Evolutionary conservation across 2,113 vertebrate species (phyloP).

Genomic region (Coptodon rendalli): DNA sequence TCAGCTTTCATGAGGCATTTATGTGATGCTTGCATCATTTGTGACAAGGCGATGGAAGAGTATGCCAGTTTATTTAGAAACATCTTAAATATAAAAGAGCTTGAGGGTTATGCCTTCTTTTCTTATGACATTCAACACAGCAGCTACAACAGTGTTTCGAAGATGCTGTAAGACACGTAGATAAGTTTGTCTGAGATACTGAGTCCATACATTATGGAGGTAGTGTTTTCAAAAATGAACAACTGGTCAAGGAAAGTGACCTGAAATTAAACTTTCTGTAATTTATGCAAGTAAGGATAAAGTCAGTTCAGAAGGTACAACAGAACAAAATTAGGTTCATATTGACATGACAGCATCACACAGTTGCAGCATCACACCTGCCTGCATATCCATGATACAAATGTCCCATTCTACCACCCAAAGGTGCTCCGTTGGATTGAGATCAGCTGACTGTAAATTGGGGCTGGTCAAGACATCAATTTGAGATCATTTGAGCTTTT

Average conservation of each 20-base stretch:
- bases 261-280: background rate
- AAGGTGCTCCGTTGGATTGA: too few relatives aligned
- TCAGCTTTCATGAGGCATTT: constrained; percentile 32
- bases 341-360: background rate
- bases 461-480: background rate
- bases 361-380: background rate
- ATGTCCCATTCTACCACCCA: background rate
- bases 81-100: constrained; percentile 6
- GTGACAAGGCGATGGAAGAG: constrained; percentile 24
- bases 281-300: background rate
- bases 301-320: background rate
- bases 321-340: background rate
- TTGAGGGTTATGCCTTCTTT: background rate
- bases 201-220: background rate
- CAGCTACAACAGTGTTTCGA: background rate
- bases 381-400: background rate
- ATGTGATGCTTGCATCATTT: constrained; percentile 22
- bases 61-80: constrained; percentile 20
- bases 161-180: background rate
- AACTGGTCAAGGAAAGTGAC: background rate
- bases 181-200: background rate
- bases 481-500: background rate
- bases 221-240: background rate
- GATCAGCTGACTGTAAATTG: background rate
- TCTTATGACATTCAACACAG: background rate